Evolutionary conservation across 1,140 invertebrate species (phyloP).

Genomic region (Ceratitis capitata): DNA sequence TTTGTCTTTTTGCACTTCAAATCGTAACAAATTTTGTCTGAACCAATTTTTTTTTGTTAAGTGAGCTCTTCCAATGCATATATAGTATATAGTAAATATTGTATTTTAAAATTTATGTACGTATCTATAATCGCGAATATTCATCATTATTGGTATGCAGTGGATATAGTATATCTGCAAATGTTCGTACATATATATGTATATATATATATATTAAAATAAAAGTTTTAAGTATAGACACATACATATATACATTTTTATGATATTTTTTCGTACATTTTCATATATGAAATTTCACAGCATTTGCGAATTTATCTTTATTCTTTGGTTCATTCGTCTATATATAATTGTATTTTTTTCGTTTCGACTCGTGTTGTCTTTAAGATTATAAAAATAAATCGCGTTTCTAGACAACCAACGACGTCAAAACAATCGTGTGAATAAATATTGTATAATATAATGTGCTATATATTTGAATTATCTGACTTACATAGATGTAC

Average conservation of each 20-base stretch:
- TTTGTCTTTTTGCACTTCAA: background rate
- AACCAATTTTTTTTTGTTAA: background rate
- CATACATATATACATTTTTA: background rate
- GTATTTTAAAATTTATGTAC: conserved; percentile 10
- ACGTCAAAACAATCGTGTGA: conserved; percentile 28
- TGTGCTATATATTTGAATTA: background rate
- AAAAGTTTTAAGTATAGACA: background rate
- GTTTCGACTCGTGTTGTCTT: background rate
- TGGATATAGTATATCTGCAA: background rate
- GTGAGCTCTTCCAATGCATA: background rate
- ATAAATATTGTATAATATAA: conserved; percentile 6
- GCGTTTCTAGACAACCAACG: conserved; percentile 23
- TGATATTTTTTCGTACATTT: background rate
- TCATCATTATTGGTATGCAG: no score
- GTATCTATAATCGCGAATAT: no score
- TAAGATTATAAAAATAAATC: conserved; percentile 24
- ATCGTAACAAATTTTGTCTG: background rate
- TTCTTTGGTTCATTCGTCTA: background rate
- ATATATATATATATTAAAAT: background rate
- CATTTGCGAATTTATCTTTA: background rate
- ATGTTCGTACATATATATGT: background rate
- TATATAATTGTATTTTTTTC: background rate
- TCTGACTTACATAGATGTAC: background rate
- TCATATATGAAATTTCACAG: background rate
- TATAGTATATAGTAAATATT: background rate